Evolutionary conservation across 2,113 vertebrate genomes (phyloP), one percentile per base, ranked within the genome.

Genomic region (Malurus alboscapulatus): DNA sequence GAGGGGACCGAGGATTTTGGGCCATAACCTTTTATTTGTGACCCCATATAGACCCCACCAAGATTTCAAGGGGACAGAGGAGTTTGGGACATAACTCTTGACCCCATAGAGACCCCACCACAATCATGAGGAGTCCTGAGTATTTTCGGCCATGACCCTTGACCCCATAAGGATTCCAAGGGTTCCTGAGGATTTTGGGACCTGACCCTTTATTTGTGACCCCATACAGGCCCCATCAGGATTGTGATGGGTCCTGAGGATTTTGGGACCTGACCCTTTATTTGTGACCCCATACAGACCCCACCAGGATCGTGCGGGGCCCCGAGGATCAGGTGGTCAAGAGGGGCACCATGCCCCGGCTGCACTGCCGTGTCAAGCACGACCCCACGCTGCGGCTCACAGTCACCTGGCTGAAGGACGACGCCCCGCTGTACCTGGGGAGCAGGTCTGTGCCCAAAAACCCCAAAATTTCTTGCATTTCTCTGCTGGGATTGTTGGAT

Each of bases 321-420:
- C 99, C 99, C 0, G 98, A 99, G 89, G 98, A 98, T 57, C 98
- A 98, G 88, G 96, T 98, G 10, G 97, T 89, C 62, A 95, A 97
- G 89, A 97, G 98, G 68, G 99, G 99, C 66, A 97, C 96, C 68
- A 95, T 96, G 1, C 98, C 96, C 80, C 98, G 97, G 54, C 98
- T 99, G 36, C 96, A 98, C 83, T 99, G 99, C 66, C 98, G 98
- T 1, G 94, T 99, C 66, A 98, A 97, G 76, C 98, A 98, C 7
- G 99, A 99, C 91, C 94, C 98, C 10, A 98, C 98, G 9, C 96
- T 99, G 36, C 97, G 97, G 6, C 85, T 98, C 92, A 96, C 97
- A 0, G 98, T 99, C 66, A 95, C 95, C 92, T 99, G 99, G 99
- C 97, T 97, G 44, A 99, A 99, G 92, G 98, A 99, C 1, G 97